These are phyloP conservation scores for Pachypeltis micranthus DNA, from an alignment of 1,140 invertebrate species.

Conservation along the genomic window DNA sequence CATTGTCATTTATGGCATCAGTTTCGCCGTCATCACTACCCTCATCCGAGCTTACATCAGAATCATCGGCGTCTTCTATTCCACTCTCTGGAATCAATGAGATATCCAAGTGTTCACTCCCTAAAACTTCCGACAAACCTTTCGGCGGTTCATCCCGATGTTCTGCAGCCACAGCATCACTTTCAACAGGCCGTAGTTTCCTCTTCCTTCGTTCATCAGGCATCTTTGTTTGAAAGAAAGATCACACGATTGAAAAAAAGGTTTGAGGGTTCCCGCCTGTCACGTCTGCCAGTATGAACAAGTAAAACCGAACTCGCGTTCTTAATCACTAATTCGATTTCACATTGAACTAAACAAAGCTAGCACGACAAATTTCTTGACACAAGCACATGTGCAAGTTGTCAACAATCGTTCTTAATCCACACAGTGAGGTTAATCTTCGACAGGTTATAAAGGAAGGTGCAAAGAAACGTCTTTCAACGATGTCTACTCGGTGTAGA, in stretches of 20 bases:
- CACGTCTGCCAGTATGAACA: too few relatives aligned
- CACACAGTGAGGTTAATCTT: too few relatives aligned
- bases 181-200: constrained; percentile 24
- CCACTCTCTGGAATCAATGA: neutral
- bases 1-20: constrained; percentile 13
- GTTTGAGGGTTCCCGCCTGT: too few relatives aligned
- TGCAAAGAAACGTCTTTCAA: neutral
- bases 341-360: too few relatives aligned
- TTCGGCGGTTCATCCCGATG: too few relatives aligned
- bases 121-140: neutral
- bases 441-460: neutral
- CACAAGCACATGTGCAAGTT: too few relatives aligned
- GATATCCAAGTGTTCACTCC: neutral
- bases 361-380: too few relatives aligned
- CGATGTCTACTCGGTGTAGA: neutral
- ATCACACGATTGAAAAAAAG: neutral
- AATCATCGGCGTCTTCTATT: constrained; percentile 19
- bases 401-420: too few relatives aligned
- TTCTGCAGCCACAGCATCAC: neutral
- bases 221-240: constrained; percentile 22
- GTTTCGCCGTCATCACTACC: constrained; percentile 24
- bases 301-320: too few relatives aligned
- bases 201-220: constrained; percentile 22
- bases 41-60: constrained; percentile 23
- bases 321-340: too few relatives aligned